phyloP scores from a whole-genome alignment of 2,888 invertebrate species.

The Cinara cedri region DNA sequence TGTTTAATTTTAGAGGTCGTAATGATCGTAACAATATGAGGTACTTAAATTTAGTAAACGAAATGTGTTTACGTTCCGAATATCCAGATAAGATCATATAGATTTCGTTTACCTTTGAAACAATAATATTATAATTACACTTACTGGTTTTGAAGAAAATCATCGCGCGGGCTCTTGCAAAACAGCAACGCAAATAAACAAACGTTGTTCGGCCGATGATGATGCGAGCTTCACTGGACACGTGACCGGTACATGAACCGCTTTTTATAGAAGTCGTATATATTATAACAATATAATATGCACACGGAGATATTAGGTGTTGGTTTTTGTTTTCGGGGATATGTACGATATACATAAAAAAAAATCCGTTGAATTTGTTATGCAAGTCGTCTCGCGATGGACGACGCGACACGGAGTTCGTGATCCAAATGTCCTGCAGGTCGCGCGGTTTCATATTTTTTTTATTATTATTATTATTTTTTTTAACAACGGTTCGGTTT shows the following conservation, averaged over 20 bases:
- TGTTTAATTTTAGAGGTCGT: no score
- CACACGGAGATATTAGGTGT: background rate
- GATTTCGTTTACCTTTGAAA: no score
- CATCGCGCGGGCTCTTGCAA: constrained; percentile 4
- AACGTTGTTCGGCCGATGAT: background rate
- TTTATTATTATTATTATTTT: background rate
- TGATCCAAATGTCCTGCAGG: constrained; percentile 46
- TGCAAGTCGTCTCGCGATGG: constrained; percentile 16
- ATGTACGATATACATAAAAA: background rate
- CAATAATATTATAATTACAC: background rate
- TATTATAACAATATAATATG: background rate
- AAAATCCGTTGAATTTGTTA: constrained; percentile 34
- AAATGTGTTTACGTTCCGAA: no score
- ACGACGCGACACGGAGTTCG: constrained; percentile 16
- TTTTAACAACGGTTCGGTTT: constrained; percentile 29
- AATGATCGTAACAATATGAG: no score
- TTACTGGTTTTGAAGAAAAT: constrained; percentile 21
- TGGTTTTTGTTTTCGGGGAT: background rate
- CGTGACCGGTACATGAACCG: background rate
- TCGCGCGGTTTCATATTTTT: constrained; percentile 1
- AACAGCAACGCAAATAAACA: background rate
- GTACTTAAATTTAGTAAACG: no score
- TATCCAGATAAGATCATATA: no score
- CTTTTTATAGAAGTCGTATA: constrained; percentile 31
- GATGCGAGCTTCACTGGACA: constrained; percentile 10